phyloP scores from a whole-genome alignment of 2,797 vertebrate species.

The Chelonia mydas region DNA sequence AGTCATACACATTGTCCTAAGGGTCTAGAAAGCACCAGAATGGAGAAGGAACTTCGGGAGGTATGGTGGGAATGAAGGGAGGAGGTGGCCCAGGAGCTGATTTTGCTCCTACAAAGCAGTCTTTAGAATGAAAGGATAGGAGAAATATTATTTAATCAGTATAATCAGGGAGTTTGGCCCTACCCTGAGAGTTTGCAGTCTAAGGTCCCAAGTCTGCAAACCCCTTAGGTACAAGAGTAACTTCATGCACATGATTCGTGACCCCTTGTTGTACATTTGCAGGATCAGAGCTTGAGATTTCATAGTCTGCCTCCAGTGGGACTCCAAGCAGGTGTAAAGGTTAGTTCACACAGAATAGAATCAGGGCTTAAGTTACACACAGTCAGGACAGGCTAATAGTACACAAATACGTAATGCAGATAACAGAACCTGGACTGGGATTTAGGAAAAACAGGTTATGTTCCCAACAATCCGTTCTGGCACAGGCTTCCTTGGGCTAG shows the following conservation, averaged over 20 bases:
- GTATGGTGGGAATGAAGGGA: not conserved
- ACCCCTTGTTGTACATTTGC: not conserved
- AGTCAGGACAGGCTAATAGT: not conserved
- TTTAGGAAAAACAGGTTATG: not conserved
- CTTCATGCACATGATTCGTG: not conserved
- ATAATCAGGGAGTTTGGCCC: not conserved
- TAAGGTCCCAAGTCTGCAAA: not conserved
- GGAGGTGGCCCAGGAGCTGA: not conserved
- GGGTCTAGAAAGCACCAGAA: not conserved
- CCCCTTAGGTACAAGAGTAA: not conserved
- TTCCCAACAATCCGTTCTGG: not conserved
- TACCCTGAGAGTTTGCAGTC: not conserved
- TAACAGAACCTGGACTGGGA: not conserved
- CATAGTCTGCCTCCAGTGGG: not conserved
- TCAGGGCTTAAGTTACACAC: not conserved
- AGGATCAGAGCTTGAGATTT: not conserved
- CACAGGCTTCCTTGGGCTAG: not conserved
- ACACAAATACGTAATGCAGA: not conserved
- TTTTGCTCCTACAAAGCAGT: not conserved
- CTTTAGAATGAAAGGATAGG: not conserved
- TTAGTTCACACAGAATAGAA: not conserved
- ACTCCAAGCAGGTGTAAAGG: not conserved
- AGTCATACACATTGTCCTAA: not conserved
- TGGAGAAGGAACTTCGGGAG: not conserved
- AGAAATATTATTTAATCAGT: not conserved